These are phyloP conservation scores for Drosophila heteroneura DNA, from an alignment of 2,888 invertebrate genomes.

Conservation along the genomic window DNA sequence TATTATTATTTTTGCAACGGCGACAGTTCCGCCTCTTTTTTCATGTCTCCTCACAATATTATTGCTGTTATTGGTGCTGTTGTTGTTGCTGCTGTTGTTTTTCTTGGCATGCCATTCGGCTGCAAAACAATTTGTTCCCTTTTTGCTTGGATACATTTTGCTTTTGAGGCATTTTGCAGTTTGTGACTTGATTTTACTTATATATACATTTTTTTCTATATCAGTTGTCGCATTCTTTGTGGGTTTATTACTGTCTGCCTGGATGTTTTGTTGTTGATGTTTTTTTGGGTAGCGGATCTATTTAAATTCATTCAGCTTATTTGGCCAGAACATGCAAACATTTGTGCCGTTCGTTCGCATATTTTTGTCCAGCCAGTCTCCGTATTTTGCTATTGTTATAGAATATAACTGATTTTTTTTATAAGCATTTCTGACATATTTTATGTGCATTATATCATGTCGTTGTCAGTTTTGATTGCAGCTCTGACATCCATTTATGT, in stretches of 20 bases:
- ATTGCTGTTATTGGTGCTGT: constrained; percentile 9
- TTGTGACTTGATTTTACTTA: constrained; percentile 64
- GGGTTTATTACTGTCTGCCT: constrained; percentile 67
- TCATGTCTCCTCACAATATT: constrained; percentile 25
- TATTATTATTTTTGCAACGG: constrained; percentile 64
- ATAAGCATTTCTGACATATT: constrained; percentile 68
- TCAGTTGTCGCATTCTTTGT: constrained; percentile 67
- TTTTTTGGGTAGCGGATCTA: constrained; percentile 38
- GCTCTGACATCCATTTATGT: constrained; percentile 61
- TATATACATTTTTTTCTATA: constrained; percentile 15
- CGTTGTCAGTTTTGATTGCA: constrained; percentile 46
- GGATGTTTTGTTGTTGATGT: background rate
- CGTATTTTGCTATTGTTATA: constrained; percentile 2
- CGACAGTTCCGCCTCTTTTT: constrained; percentile 55
- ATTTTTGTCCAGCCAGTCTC: constrained; percentile 13
- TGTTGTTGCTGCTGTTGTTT: constrained; percentile 30
- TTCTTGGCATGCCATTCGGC: constrained; percentile 57
- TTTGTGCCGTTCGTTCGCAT: constrained; percentile 34
- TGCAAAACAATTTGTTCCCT: constrained; percentile 60
- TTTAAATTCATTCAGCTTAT: constrained; percentile 74
- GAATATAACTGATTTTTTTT: background rate
- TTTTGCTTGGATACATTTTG: constrained; percentile 54
- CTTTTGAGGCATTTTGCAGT: constrained; percentile 64
- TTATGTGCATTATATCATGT: constrained; percentile 70
- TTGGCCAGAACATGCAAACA: constrained; percentile 72